Conservation (phyloP, 1,140 invertebrate genomes). For the Lysiphlebus fabarum region DNA sequence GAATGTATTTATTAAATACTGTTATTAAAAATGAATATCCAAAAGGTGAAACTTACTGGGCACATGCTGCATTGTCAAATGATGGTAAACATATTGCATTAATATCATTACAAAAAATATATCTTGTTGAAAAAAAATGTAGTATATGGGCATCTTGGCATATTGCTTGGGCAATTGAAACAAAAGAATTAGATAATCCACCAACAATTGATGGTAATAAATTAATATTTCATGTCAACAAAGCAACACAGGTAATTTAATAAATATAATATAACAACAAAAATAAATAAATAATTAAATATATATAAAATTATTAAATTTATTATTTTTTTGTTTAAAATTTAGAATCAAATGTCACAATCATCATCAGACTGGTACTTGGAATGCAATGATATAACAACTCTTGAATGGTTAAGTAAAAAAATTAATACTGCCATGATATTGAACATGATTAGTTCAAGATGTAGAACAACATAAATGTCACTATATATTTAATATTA, state of each 20-base stretch:
- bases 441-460: slow-evolving; percentile 58
- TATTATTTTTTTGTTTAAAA: slow-evolving; percentile 3
- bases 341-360: slow-evolving; percentile 52
- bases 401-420: slow-evolving; percentile 67
- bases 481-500: not conserved
- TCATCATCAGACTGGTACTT: slow-evolving; percentile 64
- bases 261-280: not conserved
- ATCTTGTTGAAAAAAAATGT: slow-evolving; percentile 69
- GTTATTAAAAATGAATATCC: slow-evolving; percentile 65
- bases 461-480: slow-evolving; percentile 15
- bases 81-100: slow-evolving; percentile 55
- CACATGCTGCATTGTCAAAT: slow-evolving; percentile 64
- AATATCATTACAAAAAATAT: slow-evolving; percentile 62
- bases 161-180: slow-evolving; percentile 70
- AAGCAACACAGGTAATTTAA: slow-evolving; percentile 54
- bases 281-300: not conserved
- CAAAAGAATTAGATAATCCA: slow-evolving; percentile 72
- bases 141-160: slow-evolving; percentile 69
- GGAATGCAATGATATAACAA: slow-evolving; percentile 60
- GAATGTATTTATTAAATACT: slow-evolving; percentile 60
- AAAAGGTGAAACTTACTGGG: slow-evolving; percentile 68
- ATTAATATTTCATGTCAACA: slow-evolving; percentile 70
- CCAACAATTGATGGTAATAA: slow-evolving; percentile 64
- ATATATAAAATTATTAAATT: no score
- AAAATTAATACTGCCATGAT: slow-evolving; percentile 74